A percentile compares a stretch with the other conserved stretches of the same genome.
These are phyloP conservation scores for Lycorma delicatula DNA, from an alignment of 1,140 invertebrate genomes.

Conservation along the genomic window DNA sequence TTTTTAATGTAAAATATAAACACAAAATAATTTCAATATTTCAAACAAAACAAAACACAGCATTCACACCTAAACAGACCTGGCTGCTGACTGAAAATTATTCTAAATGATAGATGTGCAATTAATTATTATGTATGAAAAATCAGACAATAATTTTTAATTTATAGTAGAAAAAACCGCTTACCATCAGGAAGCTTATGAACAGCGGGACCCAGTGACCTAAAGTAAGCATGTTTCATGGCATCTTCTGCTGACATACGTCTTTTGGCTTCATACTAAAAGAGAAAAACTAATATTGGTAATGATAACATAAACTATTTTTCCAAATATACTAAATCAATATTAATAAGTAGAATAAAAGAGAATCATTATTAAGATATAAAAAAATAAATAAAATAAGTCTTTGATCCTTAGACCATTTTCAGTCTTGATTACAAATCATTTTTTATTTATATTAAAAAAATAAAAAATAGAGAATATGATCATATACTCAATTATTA, in stretches of 20 bases:
- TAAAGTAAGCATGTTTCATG: conserved; percentile 82
- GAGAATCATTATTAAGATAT: too few species aligned
- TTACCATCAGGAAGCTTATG: conserved; percentile 82
- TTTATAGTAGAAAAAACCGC: conserved; percentile 31
- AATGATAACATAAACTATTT: conserved; percentile 71
- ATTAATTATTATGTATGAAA: conserved; percentile 8
- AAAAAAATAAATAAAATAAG: background rate
- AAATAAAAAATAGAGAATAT: too few species aligned
- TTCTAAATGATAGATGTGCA: background rate
- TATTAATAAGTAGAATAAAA: too few species aligned
- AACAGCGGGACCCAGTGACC: conserved; percentile 75
- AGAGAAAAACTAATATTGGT: conserved; percentile 12
- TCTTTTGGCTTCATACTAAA: conserved; percentile 74
- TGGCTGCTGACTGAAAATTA: background rate
- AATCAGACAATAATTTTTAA: background rate
- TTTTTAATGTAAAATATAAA: background rate
- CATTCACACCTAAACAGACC: background rate
- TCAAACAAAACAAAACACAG: background rate
- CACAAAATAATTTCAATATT: background rate
- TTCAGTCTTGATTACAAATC: conserved; percentile 33
- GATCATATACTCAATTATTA: too few species aligned
- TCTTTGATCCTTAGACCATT: too few species aligned
- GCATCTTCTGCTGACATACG: conserved; percentile 82
- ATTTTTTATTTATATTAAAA: too few species aligned
- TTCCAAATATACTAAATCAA: too few species aligned